phyloP scores from a whole-genome alignment of 2,888 invertebrate genomes.

The Ochropleura leucogaster region DNA sequence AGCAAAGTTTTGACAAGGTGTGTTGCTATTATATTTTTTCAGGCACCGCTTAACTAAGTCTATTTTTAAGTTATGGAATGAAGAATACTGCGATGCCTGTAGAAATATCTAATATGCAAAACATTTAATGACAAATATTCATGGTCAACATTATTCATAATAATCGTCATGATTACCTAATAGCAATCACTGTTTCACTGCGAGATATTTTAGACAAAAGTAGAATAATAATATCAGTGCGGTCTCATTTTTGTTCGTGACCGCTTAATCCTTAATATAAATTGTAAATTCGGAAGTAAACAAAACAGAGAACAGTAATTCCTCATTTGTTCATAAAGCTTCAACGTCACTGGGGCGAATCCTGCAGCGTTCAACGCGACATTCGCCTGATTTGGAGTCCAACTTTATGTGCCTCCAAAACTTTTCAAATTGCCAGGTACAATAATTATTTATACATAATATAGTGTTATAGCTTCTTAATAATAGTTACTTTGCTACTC shows the following conservation, averaged over 20 bases:
- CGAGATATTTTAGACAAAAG: neutral
- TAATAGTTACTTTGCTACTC: slow-evolving; percentile 8
- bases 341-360: neutral
- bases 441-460: slow-evolving; percentile 19
- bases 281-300: slow-evolving; percentile 11
- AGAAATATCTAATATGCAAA: slow-evolving; percentile 9
- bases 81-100: slow-evolving; percentile 37
- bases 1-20: slow-evolving; percentile 6
- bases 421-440: slow-evolving; percentile 30
- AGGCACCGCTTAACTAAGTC: slow-evolving; percentile 51
- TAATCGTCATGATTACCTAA: neutral
- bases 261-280: neutral
- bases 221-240: no score
- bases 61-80: slow-evolving; percentile 54
- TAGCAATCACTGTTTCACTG: neutral
- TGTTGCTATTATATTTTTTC: slow-evolving; percentile 48
- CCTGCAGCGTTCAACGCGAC: neutral
- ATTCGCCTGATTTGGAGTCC: neutral
- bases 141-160: slow-evolving; percentile 16
- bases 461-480: slow-evolving; percentile 24
- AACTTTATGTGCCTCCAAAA: neutral
- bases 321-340: neutral
- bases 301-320: neutral
- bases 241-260: no score
- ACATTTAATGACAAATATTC: neutral